Base-by-base conservation (phyloP, 2,888 invertebrate genomes). In the Ormyrus thymus region DNA sequence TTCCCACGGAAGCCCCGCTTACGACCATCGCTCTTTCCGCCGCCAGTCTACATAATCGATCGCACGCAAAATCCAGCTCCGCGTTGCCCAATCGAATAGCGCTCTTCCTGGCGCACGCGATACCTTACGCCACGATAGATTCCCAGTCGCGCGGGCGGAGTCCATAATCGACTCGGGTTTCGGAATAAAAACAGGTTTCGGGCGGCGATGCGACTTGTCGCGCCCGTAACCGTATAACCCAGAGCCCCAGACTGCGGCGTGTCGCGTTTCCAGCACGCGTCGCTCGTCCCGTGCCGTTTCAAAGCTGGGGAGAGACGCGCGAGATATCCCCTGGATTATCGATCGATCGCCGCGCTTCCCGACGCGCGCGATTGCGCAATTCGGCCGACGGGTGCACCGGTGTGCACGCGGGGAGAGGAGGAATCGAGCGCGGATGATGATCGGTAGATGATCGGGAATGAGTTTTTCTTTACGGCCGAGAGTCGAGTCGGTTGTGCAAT, bases 141-240 rank as follows among this genome's bases (percentile, higher is more conserved):
- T 29, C 29, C 29, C 29, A 1, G 29, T 62, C 46, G 8, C 51
- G 50, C 55, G 51, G 62, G 10, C n/a, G 11, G 10, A 51, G 53
- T 45, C 11, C 0, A 56, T 46, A 55, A 71, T 77, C 65, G 58
- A 51, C 65, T 78, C 74, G 69, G 3, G 15, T 78, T 74, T 70
- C 78, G 64, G 64, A 76, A 45, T 45, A 55, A 46, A 77, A 64
- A 62, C 62, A 61, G 72, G 64, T 56, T 70, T 50, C 50, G n/a
- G 45, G 56, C 13, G 53, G 5, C 64, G 64, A 43, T 45, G 70
- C 69, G 59, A 59, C 51, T 46, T 62, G 69, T 11, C 50, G 43
- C 45, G 46, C 4, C n/a, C 61, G 78, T 69, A 78, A 78, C 74
- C 78, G 69, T 70, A 81, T 83, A 83, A 84, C 81, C 83, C 82